Base-by-base conservation (phyloP, 2,797 vertebrate species). In the Crocodylus rhombifer region DNA sequence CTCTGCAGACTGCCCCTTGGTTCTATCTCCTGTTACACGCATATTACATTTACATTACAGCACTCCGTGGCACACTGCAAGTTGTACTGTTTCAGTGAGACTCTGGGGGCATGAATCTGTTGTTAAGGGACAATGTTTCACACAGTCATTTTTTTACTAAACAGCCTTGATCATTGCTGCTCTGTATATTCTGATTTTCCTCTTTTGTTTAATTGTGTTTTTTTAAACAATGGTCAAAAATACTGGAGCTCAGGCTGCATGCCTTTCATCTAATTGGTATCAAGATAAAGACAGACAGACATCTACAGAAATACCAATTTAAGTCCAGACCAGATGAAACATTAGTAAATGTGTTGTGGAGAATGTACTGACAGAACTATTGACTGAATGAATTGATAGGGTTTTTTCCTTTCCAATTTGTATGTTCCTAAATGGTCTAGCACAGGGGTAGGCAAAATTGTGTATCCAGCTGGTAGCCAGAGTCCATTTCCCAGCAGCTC, bases 31-130 rank as follows among this genome's bases (percentile, higher is more conserved):
- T 51, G 42, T 51, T 51, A 51, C 92, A 91, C 57, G 91, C 87
- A 87, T 42, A 82, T 78, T 36, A 84, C 4, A 7, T 51, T 51
- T 51, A 80, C 94, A 92, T 25, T 91, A 84, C 92, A 92, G 58
- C 78, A 28, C 76, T 86, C 55, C 91, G 74, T 90, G 77, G 15
- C 84, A 42, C 82, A 94, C 62, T 95, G 69, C 79, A 90, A 96
- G 95, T 96, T 95, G 90, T 91, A 36, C 91, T 91, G 62, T 85
- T 89, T 58, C 82, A 81, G 82, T 88, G 81, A 95, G 94, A 73
- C 82, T 94, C 65, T 30, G 42, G 56, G 86, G 33, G 82, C 81
- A 90, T 57, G 55, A 80, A 94, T 58, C 87, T 86, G 57, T 63
- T 92, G 76, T 77, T 80, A 28, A 90, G 64, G 23, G 80, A 60